Percentiles rank a stretch among this genome's conserved stretches.
phyloP scores from a whole-genome alignment of 2,888 invertebrate genomes.

The Nomada ruficornis region DNA sequence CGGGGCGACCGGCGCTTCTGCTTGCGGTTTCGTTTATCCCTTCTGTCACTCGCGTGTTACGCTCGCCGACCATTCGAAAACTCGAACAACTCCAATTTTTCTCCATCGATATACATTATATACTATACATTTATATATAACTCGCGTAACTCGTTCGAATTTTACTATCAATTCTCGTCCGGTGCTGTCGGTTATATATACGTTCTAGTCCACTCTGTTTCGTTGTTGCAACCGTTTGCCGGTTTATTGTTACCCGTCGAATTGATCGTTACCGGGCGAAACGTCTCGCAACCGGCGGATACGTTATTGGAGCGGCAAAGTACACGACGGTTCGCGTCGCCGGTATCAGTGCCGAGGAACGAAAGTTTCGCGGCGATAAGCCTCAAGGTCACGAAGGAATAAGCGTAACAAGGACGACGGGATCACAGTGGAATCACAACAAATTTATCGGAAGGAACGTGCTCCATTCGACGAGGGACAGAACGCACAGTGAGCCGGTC shows the following conservation, averaged over 20 bases:
- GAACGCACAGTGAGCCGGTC: neutral
- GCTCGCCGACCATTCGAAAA: neutral
- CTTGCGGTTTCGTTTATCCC: slow-evolving; percentile 10
- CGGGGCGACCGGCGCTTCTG: slow-evolving; percentile 13
- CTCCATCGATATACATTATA: neutral
- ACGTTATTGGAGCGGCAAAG: too few relatives aligned
- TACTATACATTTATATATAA: too few relatives aligned
- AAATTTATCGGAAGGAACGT: neutral
- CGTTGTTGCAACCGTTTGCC: neutral
- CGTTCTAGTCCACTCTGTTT: neutral
- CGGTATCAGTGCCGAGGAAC: neutral
- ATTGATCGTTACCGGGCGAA: neutral
- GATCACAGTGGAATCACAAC: slow-evolving; percentile 7
- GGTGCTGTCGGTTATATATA: neutral
- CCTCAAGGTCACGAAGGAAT: slow-evolving; percentile 22
- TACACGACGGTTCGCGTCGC: neutral
- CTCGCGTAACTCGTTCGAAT: neutral
- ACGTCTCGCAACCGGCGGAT: neutral
- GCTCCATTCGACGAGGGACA: neutral
- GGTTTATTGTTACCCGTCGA: neutral
- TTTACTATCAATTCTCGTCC: slow-evolving; percentile 2
- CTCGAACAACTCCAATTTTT: neutral
- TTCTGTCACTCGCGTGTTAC: slow-evolving; percentile 21
- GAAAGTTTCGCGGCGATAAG: slow-evolving; percentile 9
- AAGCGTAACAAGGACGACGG: slow-evolving; percentile 7